Evolutionary conservation across 2,888 invertebrate genomes (phyloP), one percentile per base, ranked within the genome.

Genomic region (Stegana nigrithorax): DNA sequence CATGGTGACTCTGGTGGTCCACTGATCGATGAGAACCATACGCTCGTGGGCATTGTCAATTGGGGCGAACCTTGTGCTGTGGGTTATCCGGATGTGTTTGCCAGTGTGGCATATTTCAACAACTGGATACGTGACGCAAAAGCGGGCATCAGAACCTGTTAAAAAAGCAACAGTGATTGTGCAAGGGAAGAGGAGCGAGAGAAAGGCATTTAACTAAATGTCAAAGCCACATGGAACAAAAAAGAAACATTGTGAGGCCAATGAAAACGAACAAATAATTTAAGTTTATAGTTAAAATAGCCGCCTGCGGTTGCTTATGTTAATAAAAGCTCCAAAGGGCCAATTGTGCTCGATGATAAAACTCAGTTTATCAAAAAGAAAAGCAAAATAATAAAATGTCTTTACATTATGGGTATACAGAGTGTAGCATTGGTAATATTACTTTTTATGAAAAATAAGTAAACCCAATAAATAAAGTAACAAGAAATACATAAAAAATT

Each of bases 11-110:
- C 80, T n/a, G 85, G 86, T 14, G 83, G 84, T n/a, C 85, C 85
- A 0, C 67, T 85, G 26, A 78, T 80, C 17, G 81, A 81, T 66
- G 66, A 67, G 3, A 71, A 69, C 3, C 68, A 73, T 1, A 64
- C 60, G 7, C 69, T 82, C 0, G 82, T 84, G 0, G 85, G 84
- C 4, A 25, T 85, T 7, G 83, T 85, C n/a, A 85, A 85, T 63
- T 85, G 84, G 84, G 85, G 85, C 6, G 78, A 83, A 36, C 81
- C 85, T 1, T 85, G 85, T 58, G 85, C 84, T 23, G 60, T 73
- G 10, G 85, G 85, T 21, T 78, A 73, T 51, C 85, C 85, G 0
- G 85, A 85, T 71, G 85, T 82, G 0, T 83, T 78, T 62, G 84
- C 83, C 26, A 79, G 78, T 47, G 80, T 84, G 2, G 63, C 73